Percentiles rank a stretch among this genome's conserved stretches.
These are phyloP conservation scores for Sebastes schlegelii DNA, from an alignment of 2,113 vertebrate species.

Conservation along the genomic window DNA sequence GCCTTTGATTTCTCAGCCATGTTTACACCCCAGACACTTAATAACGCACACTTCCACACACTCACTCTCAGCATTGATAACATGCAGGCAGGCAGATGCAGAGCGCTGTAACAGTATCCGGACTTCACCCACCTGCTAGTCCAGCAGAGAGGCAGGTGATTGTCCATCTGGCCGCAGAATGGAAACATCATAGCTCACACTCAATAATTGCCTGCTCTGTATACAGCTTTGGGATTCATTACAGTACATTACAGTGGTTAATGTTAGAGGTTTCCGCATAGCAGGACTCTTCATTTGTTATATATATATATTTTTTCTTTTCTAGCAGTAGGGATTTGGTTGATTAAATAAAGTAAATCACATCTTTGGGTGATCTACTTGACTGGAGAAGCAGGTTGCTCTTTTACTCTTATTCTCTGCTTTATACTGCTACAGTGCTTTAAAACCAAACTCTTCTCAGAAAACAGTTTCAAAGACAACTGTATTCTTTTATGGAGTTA, in stretches of 20 bases:
- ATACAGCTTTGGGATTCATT: background rate
- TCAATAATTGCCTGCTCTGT: background rate
- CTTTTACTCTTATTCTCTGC: background rate
- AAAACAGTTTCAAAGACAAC: background rate
- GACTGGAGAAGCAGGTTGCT: background rate
- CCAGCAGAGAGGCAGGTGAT: constrained; percentile 56
- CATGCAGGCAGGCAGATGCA: constrained; percentile 37
- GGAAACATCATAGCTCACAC: constrained; percentile 34
- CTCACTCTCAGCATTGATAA: background rate
- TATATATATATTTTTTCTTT: background rate
- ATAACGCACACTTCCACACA: constrained; percentile 46
- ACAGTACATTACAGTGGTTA: background rate
- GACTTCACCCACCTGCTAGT: constrained; percentile 64
- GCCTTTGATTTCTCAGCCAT: constrained; percentile 80
- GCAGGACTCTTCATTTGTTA: background rate
- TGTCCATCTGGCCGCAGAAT: constrained; percentile 39
- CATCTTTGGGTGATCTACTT: background rate
- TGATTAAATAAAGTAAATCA: background rate
- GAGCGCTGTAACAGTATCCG: constrained; percentile 63
- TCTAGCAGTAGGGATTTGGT: background rate
- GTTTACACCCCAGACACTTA: constrained; percentile 67
- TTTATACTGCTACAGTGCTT: background rate
- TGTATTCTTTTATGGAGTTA: background rate
- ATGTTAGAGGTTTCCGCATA: background rate
- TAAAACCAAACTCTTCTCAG: background rate